phyloP scores from a whole-genome alignment of 2,113 vertebrate genomes.

The Pristiophorus japonicus region DNA sequence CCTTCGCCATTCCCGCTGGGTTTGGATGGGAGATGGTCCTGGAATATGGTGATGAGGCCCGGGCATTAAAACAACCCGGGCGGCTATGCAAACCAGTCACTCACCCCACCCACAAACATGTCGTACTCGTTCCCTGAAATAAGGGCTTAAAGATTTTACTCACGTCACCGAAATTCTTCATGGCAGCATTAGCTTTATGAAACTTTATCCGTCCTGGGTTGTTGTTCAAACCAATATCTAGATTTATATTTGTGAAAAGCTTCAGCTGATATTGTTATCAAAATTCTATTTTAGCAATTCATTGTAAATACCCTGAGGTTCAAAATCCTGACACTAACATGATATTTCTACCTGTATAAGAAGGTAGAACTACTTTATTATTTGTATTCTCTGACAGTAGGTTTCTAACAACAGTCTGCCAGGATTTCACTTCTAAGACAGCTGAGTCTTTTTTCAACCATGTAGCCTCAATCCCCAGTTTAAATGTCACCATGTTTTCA shows the following conservation, averaged over 20 bases:
- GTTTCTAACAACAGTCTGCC: not conserved
- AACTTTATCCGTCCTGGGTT: not conserved
- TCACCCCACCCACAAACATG: not conserved
- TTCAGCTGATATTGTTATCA: not conserved
- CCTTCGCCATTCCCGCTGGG: not conserved
- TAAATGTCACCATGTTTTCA: not conserved
- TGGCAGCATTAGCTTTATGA: not conserved
- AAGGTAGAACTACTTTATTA: not conserved
- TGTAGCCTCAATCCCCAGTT: not conserved
- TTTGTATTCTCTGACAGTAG: slow-evolving; percentile 1
- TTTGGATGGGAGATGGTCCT: not conserved
- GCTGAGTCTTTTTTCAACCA: not conserved
- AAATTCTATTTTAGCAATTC: slow-evolving; percentile 6
- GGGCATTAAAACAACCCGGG: not conserved
- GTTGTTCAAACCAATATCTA: not conserved
- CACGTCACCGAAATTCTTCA: not conserved
- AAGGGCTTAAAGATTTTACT: not conserved
- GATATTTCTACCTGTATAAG: not conserved
- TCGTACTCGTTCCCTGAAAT: not conserved
- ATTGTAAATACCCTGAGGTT: not conserved
- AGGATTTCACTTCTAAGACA: not conserved
- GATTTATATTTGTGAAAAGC: not conserved
- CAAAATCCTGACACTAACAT: not conserved
- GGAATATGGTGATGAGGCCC: not conserved
- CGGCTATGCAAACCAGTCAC: not conserved